A percentile compares a stretch with the other conserved stretches of the same genome.
These are phyloP conservation scores for Plebejus anna DNA, from an alignment of 2,888 invertebrate species.

Conservation along the genomic window DNA sequence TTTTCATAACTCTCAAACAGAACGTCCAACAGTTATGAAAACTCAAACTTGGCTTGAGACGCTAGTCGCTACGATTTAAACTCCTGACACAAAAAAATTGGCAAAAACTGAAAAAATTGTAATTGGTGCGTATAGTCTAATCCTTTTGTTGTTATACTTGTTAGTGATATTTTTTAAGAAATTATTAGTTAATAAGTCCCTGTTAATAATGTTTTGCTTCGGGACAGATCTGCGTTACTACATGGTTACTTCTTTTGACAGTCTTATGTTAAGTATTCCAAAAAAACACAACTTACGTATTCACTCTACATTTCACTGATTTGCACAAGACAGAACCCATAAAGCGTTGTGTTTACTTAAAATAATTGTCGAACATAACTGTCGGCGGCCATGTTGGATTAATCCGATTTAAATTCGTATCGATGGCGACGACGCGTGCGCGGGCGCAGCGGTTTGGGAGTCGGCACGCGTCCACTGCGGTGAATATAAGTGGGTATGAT, in stretches of 20 bases:
- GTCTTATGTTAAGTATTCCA: background rate
- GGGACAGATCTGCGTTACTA: too few relatives aligned
- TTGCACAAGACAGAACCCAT: background rate
- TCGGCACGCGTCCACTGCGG: constrained; percentile 54
- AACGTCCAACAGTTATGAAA: background rate
- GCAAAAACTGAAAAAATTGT: too few relatives aligned
- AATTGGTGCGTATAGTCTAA: too few relatives aligned
- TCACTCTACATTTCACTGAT: background rate
- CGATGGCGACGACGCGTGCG: constrained; percentile 62
- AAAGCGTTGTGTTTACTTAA: background rate
- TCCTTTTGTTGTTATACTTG: too few relatives aligned
- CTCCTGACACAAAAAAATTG: too few relatives aligned
- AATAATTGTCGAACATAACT: constrained; percentile 2
- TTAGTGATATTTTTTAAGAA: too few relatives aligned
- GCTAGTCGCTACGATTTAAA: too few relatives aligned
- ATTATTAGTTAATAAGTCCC: too few relatives aligned
- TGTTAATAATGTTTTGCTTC: too few relatives aligned
- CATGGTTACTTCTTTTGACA: too few relatives aligned
- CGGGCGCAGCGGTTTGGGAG: constrained; percentile 57
- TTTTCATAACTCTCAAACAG: too few relatives aligned
- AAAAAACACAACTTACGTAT: background rate
- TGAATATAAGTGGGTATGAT: constrained; percentile 28
- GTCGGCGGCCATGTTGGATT: constrained; percentile 43
- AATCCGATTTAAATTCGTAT: constrained; percentile 74
- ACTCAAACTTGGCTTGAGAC: background rate